These are phyloP conservation scores for Pterobdella sp. DNA, from an alignment of 2,888 invertebrate species.

Conservation along the genomic window DNA sequence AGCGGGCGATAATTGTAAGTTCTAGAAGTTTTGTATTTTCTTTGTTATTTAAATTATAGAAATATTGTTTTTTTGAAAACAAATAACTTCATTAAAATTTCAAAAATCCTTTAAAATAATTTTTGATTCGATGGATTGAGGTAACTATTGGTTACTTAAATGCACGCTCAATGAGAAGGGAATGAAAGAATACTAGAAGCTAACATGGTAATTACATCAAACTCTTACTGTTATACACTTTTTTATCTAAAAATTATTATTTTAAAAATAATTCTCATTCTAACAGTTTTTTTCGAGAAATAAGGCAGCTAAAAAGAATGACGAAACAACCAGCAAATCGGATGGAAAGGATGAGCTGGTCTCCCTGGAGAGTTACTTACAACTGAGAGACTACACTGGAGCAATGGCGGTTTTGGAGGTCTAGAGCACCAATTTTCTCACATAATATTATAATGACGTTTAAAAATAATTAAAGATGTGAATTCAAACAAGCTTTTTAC, in stretches of 20 bases:
- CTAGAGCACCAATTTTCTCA: neutral
- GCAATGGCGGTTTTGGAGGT: constrained; percentile 78
- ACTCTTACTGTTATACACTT: too few relatives aligned
- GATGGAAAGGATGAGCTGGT: constrained; percentile 54
- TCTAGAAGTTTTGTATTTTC: too few relatives aligned
- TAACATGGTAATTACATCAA: too few relatives aligned
- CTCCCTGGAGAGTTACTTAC: constrained; percentile 78
- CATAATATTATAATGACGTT: neutral
- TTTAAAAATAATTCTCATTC: neutral
- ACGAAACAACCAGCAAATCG: constrained; percentile 43
- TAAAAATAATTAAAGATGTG: neutral
- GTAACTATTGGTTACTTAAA: too few relatives aligned
- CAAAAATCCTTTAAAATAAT: too few relatives aligned
- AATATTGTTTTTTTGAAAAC: too few relatives aligned
- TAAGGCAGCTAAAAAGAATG: constrained; percentile 49
- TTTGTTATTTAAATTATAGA: too few relatives aligned
- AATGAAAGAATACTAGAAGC: too few relatives aligned
- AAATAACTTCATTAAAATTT: too few relatives aligned
- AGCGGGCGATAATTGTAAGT: neutral
- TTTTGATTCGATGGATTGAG: too few relatives aligned
- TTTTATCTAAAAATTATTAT: neutral
- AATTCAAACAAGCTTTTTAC: too few relatives aligned
- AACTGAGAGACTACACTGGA: constrained; percentile 84
- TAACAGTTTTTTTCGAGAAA: constrained; percentile 50
- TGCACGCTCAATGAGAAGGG: too few relatives aligned